Conservation (phyloP, 2,888 invertebrate genomes). For the Drosophila nr. perissopoda region DNA sequence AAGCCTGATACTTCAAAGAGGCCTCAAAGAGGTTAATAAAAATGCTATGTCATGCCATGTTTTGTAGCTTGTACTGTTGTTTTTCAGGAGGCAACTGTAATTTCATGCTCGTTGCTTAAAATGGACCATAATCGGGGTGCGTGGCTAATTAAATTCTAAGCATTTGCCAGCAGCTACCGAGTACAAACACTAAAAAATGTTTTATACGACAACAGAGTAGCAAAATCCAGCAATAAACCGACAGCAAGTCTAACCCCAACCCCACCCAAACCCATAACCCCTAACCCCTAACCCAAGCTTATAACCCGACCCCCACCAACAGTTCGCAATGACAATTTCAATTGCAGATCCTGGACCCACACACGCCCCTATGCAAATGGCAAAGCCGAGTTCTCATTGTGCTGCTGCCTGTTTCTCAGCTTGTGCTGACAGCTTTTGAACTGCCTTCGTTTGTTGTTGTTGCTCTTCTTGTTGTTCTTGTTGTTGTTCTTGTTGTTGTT, state of each 20-base stretch:
- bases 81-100: conserved; percentile 44
- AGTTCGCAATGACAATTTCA: conserved; percentile 59
- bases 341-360: conserved; percentile 74
- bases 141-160: conserved; percentile 79
- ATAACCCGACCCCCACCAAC: background rate
- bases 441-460: conserved; percentile 67
- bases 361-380: conserved; percentile 78
- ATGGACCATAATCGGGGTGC: conserved; percentile 68
- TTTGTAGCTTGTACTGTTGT: conserved; percentile 25
- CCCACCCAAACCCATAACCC: conserved; percentile 5
- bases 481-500: conserved; percentile 57
- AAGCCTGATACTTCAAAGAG: conserved; percentile 1
- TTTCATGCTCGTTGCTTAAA: conserved; percentile 67
- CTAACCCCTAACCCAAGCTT: background rate
- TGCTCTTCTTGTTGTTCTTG: conserved; percentile 24
- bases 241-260: conserved; percentile 3
- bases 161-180: conserved; percentile 65
- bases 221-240: conserved; percentile 24
- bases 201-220: conserved; percentile 62
- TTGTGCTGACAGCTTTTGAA: conserved; percentile 78
- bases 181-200: conserved; percentile 70
- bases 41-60: conserved; percentile 19
- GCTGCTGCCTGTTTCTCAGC: conserved; percentile 21
- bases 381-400: conserved; percentile 29
- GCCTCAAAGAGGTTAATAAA: background rate